A percentile compares a stretch with the other conserved stretches of the same genome.
phyloP scores from a whole-genome alignment of 2,113 vertebrate species.

The Apaloderma vittatum region DNA sequence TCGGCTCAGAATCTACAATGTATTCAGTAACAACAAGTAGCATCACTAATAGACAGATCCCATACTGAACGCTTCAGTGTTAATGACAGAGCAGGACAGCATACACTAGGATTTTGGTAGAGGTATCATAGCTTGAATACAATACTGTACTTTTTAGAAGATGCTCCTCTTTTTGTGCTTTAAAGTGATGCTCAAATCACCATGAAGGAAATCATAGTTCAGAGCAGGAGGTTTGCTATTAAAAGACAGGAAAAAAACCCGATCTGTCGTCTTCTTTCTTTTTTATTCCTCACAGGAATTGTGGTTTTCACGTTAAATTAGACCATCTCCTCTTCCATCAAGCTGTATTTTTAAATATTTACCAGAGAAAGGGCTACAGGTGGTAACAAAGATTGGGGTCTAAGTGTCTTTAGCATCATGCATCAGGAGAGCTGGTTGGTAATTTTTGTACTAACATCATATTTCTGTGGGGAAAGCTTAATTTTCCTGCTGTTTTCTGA shows the following conservation, averaged over 20 bases:
- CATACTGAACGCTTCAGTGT: background rate
- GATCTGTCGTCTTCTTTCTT: background rate
- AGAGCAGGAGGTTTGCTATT: background rate
- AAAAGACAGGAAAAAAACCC: background rate
- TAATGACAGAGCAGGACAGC: background rate
- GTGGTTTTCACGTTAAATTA: background rate
- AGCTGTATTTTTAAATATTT: background rate
- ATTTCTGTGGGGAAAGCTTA: background rate
- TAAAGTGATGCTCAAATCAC: background rate
- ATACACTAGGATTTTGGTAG: background rate
- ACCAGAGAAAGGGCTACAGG: background rate
- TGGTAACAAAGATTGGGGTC: background rate
- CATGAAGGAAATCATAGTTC: background rate
- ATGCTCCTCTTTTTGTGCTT: background rate
- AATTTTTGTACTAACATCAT: background rate
- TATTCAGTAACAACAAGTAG: background rate
- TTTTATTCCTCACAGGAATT: background rate
- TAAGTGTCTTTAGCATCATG: rapidly evolving
- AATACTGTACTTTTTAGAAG: background rate
- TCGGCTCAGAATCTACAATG: background rate
- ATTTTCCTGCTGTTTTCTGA: background rate
- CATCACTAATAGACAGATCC: rapidly evolving
- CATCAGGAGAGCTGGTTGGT: background rate
- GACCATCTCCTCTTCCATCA: background rate
- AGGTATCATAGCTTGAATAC: background rate